Conservation (phyloP, 2,113 vertebrate species). For the Phalacrocorax brasilianus region DNA sequence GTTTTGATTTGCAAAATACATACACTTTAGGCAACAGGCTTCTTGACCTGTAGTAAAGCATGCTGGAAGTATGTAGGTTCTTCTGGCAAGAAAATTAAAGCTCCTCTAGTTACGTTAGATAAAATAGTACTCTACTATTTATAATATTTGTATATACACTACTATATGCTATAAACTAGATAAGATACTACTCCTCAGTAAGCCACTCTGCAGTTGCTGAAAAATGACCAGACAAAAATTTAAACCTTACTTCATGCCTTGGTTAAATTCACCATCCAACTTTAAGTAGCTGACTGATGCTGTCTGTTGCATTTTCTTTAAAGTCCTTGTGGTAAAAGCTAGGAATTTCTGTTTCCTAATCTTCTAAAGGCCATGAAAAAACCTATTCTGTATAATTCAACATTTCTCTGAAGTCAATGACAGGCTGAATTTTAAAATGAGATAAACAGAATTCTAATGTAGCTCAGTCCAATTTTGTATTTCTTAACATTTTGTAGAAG, state of each 20-base stretch:
- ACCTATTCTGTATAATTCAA: not conserved
- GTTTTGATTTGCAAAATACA: not conserved
- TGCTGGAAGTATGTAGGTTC: rapidly evolving
- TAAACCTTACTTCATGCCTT: not conserved
- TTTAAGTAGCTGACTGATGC: not conserved
- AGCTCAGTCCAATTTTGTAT: not conserved
- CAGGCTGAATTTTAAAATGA: not conserved
- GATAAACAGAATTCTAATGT: not conserved
- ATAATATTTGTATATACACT: too few species aligned
- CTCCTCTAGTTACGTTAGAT: not conserved
- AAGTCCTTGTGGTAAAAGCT: not conserved
- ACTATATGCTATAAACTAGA: too few species aligned
- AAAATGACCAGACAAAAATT: not conserved
- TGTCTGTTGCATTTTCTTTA: not conserved
- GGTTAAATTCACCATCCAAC: not conserved
- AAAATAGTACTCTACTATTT: not conserved
- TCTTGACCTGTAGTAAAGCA: not conserved
- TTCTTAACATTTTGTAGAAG: not conserved
- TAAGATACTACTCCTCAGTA: not conserved
- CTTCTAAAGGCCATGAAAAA: not conserved
- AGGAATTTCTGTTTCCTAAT: not conserved
- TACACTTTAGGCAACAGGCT: not conserved
- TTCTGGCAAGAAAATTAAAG: not conserved
- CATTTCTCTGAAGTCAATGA: not conserved
- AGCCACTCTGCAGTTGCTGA: not conserved